phyloP scores from a whole-genome alignment of 1,140 invertebrate genomes.

The Aphaenogaster floridana region DNA sequence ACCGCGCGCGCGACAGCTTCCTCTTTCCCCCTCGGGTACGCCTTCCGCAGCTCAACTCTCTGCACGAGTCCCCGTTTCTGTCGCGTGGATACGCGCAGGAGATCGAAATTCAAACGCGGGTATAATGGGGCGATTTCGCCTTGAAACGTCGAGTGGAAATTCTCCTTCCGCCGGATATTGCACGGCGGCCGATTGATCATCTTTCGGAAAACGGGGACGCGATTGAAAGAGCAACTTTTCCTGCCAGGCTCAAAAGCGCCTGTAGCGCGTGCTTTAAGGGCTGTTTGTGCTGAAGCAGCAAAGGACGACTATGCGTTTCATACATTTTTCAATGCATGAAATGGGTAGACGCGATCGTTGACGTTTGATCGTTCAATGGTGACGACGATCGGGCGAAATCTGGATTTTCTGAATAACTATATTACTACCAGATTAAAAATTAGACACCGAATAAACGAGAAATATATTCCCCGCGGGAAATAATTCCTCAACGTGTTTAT shows the following conservation, averaged over 20 bases:
- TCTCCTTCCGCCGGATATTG: conserved; percentile 55
- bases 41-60: not conserved
- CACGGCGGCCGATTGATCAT: conserved; percentile 70
- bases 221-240: conserved; percentile 64
- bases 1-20: not conserved
- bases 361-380: conserved; percentile 23
- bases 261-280: conserved; percentile 19
- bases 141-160: conserved; percentile 74
- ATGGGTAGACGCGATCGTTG: not conserved
- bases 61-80: not conserved
- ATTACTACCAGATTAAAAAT: not conserved
- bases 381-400: not conserved
- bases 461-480: not conserved
- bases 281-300: not conserved
- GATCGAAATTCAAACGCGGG: conserved; percentile 77
- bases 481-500: not conserved
- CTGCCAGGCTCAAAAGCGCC: conserved; percentile 27
- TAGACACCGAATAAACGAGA: not conserved
- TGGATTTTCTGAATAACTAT: not conserved
- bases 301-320: not conserved
- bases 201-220: conserved; percentile 25
- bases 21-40: not conserved
- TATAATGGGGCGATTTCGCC: conserved; percentile 70
- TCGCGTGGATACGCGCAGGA: conserved; percentile 48
- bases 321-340: conserved; percentile 18